These are phyloP conservation scores for Perdita meconis DNA, from an alignment of 2,888 invertebrate genomes.

Conservation along the genomic window DNA sequence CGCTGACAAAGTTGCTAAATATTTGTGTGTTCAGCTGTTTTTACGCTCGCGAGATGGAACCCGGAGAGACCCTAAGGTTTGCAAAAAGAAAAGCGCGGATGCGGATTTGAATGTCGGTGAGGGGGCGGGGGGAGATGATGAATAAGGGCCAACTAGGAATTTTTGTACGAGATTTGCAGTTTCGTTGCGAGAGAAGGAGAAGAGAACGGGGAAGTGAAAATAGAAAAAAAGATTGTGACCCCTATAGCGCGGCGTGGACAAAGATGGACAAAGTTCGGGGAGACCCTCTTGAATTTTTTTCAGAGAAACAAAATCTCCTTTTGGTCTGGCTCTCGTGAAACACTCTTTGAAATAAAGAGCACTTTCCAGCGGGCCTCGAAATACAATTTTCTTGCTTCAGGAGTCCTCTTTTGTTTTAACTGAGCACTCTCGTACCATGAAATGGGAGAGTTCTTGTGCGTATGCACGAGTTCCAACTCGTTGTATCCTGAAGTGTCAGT, in stretches of 20 bases:
- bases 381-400: constrained; percentile 32
- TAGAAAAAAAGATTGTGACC: constrained; percentile 29
- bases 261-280: constrained; percentile 42
- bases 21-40: constrained; percentile 76
- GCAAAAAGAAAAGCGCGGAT: constrained; percentile 10
- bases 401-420: constrained; percentile 29
- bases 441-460: background rate
- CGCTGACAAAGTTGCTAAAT: constrained; percentile 82
- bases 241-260: constrained; percentile 32
- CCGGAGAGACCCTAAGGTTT: constrained; percentile 25
- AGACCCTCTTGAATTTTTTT: constrained; percentile 50
- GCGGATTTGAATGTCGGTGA: constrained; percentile 29
- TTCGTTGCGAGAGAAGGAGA: constrained; percentile 23
- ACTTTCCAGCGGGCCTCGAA: constrained; percentile 26
- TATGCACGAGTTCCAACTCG: background rate
- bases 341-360: constrained; percentile 35
- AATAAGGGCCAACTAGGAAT: constrained; percentile 56
- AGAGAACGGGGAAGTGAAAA: too few species aligned
- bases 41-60: constrained; percentile 67
- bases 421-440: constrained; percentile 1
- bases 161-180: constrained; percentile 67
- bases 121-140: too few species aligned
- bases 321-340: constrained; percentile 36
- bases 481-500: background rate
- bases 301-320: constrained; percentile 46